These are phyloP conservation scores for Andrena bicolor DNA, from an alignment of 2,888 invertebrate genomes.

Conservation along the genomic window DNA sequence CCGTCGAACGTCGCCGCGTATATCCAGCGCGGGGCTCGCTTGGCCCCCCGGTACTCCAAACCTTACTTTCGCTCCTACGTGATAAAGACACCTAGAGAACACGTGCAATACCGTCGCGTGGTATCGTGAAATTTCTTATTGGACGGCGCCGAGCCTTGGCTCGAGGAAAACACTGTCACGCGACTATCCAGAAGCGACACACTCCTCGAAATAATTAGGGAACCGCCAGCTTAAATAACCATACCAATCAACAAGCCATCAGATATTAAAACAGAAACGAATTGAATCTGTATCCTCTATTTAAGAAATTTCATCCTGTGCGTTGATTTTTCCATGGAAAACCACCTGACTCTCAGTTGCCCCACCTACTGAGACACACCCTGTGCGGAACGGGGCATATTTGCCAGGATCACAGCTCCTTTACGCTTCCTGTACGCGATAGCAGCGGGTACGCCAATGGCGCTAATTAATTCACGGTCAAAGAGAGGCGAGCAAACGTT, in stretches of 20 bases:
- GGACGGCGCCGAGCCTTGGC: not conserved
- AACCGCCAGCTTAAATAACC: not conserved
- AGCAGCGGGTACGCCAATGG: slow-evolving; percentile 18
- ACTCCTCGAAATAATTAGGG: not conserved
- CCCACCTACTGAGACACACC: not conserved
- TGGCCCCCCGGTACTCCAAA: not conserved
- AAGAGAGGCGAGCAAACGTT: slow-evolving; percentile 40
- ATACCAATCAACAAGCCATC: not conserved
- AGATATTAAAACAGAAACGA: not conserved
- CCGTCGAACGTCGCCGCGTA: slow-evolving; percentile 9
- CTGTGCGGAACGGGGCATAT: not conserved
- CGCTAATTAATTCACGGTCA: slow-evolving; percentile 62
- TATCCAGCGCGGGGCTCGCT: slow-evolving; percentile 21
- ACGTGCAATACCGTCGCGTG: not conserved
- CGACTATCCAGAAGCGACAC: not conserved
- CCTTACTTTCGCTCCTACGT: not conserved
- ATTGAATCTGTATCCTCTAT: no score
- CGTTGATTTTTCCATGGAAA: not conserved
- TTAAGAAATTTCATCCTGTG: no score
- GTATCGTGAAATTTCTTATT: slow-evolving; percentile 14
- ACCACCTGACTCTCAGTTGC: not conserved
- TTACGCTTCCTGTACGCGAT: not conserved
- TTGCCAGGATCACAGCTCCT: slow-evolving; percentile 9
- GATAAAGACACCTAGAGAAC: slow-evolving; percentile 22
- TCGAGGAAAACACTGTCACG: not conserved